A percentile compares a stretch with the other conserved stretches of the same genome.
These are phyloP conservation scores for Zaprionus capensis DNA, from an alignment of 1,140 invertebrate genomes.

Conservation along the genomic window DNA sequence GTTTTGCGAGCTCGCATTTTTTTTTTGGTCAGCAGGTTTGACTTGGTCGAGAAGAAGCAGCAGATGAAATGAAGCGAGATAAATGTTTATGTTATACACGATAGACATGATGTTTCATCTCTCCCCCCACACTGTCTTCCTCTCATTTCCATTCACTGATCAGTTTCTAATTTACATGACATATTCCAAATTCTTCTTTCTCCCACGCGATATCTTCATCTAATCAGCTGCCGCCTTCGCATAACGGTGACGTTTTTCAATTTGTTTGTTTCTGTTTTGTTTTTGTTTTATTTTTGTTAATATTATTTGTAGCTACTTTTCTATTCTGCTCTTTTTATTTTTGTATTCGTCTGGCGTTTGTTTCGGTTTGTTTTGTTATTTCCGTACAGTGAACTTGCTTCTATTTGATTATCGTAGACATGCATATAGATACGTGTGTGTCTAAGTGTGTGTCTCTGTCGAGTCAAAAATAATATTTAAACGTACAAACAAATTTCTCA, in stretches of 20 bases:
- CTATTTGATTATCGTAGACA: constrained; percentile 70
- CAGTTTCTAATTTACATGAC: neutral
- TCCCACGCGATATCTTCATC: constrained; percentile 40
- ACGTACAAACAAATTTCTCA: constrained; percentile 4
- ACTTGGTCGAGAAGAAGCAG: constrained; percentile 5
- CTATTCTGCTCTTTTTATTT: constrained; percentile 38
- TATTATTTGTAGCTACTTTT: constrained; percentile 45
- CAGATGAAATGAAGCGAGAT: constrained; percentile 11
- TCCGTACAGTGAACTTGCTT: constrained; percentile 76
- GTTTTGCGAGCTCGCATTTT: constrained; percentile 57
- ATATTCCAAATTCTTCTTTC: neutral
- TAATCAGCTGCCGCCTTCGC: constrained; percentile 57
- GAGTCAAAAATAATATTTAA: constrained; percentile 9
- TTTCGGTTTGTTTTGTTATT: constrained; percentile 59
- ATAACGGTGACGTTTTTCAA: constrained; percentile 63
- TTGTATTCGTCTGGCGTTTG: constrained; percentile 11
- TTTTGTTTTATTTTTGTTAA: constrained; percentile 46
- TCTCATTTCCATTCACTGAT: neutral
- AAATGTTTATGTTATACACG: constrained; percentile 12
- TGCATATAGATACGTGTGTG: constrained; percentile 48
- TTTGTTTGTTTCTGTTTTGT: constrained; percentile 43
- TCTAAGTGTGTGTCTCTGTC: constrained; percentile 22
- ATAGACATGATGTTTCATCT: too few relatives aligned
- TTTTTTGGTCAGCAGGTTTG: constrained; percentile 61
- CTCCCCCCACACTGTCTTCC: neutral